A percentile compares a stretch with the other conserved stretches of the same genome.
Evolutionary conservation across 2,888 invertebrate genomes (phyloP).

Genomic region (Anticlea derivata): DNA sequence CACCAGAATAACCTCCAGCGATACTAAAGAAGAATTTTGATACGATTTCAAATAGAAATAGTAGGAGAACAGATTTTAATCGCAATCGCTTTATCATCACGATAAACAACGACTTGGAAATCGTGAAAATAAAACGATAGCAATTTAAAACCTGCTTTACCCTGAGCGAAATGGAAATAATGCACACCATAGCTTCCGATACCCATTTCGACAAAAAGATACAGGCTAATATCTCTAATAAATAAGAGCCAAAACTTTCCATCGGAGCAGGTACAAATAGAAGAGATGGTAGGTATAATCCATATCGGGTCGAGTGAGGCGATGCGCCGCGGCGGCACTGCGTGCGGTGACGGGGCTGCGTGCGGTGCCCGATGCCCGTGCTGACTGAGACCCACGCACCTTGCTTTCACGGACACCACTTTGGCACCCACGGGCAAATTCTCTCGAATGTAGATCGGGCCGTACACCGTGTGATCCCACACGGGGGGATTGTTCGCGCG

Average conservation of each 20-base stretch:
- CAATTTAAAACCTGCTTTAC: conserved; percentile 13
- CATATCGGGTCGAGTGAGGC: conserved; percentile 12
- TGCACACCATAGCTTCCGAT: conserved; percentile 12
- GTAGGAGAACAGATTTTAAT: conserved; percentile 21
- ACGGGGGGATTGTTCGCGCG: conserved; percentile 98
- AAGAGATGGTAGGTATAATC: conserved; percentile 18
- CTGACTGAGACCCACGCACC: conserved; percentile 90
- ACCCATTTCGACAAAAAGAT: conserved; percentile 3
- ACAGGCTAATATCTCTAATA: not conserved
- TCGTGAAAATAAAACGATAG: conserved; percentile 22
- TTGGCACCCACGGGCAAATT: conserved; percentile 98
- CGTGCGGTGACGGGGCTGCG: conserved; percentile 84
- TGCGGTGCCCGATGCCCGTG: conserved; percentile 87
- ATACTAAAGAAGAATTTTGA: conserved; percentile 23
- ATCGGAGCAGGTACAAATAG: conserved; percentile 12
- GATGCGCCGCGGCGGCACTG: conserved; percentile 53
- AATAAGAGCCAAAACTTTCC: not conserved
- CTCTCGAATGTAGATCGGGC: conserved; percentile 98
- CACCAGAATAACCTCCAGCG: conserved; percentile 33
- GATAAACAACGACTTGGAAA: conserved; percentile 9
- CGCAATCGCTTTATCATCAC: conserved; percentile 23
- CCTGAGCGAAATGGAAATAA: conserved; percentile 15
- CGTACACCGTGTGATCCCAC: conserved; percentile 98
- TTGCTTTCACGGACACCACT: conserved; percentile 99
- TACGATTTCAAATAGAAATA: conserved; percentile 24